phyloP scores from a whole-genome alignment of 2,888 invertebrate genomes.

The Rhamnusium bicolor region DNA sequence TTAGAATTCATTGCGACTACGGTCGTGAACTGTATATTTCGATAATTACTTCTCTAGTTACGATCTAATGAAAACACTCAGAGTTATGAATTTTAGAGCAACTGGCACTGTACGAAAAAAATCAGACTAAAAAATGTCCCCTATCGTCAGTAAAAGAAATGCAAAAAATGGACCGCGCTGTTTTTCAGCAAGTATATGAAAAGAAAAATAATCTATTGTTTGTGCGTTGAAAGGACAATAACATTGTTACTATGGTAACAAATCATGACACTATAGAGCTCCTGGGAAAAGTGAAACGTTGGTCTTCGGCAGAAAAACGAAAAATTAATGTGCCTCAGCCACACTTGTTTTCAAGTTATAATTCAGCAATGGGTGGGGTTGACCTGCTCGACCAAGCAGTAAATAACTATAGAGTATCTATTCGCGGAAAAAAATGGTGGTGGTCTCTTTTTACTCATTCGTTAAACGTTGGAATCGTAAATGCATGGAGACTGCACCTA shows the following conservation, averaged over 20 bases:
- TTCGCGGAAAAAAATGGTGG: no score
- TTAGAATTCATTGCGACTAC: no score
- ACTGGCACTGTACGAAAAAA: conserved; percentile 32
- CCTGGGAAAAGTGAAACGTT: conserved; percentile 16
- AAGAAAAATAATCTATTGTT: conserved; percentile 20
- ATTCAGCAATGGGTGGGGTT: conserved; percentile 42
- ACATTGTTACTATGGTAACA: conserved; percentile 26
- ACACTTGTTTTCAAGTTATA: conserved; percentile 34
- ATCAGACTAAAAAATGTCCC: conserved; percentile 20
- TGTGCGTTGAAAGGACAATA: conserved; percentile 32
- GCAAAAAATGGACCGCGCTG: conserved; percentile 16
- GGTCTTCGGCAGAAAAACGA: conserved; percentile 10
- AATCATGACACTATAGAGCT: conserved; percentile 17
- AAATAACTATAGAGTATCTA: conserved; percentile 8
- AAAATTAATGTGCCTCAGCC: conserved; percentile 27
- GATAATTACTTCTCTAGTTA: conserved; percentile 49
- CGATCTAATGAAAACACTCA: conserved; percentile 30
- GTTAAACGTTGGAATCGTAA: no score
- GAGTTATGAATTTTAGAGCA: conserved; percentile 10
- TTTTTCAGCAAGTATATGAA: conserved; percentile 22
- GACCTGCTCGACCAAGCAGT: conserved; percentile 29
- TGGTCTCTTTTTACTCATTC: no score
- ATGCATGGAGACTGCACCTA: no score
- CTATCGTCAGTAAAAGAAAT: neutral
- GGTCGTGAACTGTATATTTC: no score